Conservation (phyloP, 92 coral and sea anemone species). For the Parazoanthus atlanticus region DNA sequence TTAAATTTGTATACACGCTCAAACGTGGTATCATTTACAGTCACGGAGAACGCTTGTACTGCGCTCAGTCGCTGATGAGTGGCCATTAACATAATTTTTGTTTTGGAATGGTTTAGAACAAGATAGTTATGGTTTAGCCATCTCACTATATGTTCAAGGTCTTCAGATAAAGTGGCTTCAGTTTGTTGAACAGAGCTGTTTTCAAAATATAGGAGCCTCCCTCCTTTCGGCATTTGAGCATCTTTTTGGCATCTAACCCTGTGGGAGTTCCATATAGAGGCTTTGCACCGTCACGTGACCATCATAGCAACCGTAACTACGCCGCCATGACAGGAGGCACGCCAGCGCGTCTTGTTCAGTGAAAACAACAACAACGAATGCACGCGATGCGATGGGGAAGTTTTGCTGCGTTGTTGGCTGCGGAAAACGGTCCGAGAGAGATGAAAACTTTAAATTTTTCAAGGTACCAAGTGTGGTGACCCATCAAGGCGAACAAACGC, state of each 20-base stretch:
- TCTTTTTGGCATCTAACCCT: too few relatives aligned
- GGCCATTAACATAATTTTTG: conserved; percentile 24
- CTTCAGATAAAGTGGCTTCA: too few relatives aligned
- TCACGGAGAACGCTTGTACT: conserved; percentile 34
- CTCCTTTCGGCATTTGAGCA: too few relatives aligned
- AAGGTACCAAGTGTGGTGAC: conserved; percentile 47
- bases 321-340: too few relatives aligned
- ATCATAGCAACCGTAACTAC: too few relatives aligned
- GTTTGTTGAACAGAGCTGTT: too few relatives aligned
- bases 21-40: not conserved
- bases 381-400: conserved; percentile 49
- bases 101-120: not conserved
- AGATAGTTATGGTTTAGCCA: not conserved
- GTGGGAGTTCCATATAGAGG: too few relatives aligned
- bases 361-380: not conserved
- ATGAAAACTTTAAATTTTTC: conserved; percentile 45
- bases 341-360: too few relatives aligned
- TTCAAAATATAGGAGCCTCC: too few relatives aligned
- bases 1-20: conserved; percentile 11
- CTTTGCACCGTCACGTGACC: too few relatives aligned
- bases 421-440: conserved; percentile 60
- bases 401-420: conserved; percentile 74
- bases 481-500: conserved; percentile 56
- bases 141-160: conserved; percentile 12
- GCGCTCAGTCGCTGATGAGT: conserved; percentile 14